Evolutionary conservation across 2,113 vertebrate species (phyloP), one percentile per base, ranked within the genome.

Genomic region (Neopipo cinnamomea): DNA sequence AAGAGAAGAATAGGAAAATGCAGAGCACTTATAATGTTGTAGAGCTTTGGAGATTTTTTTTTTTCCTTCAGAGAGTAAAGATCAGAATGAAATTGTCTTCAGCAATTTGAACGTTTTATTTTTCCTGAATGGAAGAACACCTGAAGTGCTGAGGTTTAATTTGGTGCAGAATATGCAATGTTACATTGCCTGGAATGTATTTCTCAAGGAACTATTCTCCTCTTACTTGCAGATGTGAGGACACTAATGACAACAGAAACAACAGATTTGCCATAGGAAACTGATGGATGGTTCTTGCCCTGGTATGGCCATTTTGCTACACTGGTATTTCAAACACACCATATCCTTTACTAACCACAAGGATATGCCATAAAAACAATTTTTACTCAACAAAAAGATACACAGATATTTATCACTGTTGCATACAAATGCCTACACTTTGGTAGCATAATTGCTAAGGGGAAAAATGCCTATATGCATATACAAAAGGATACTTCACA

Each of bases 61-160:
- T 66, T 41, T 85, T 59, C 63, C 33, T 74, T 94, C 56, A 68
- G 79, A 92, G 50, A 61, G 72, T 58, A 77, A 93, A 85, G 77
- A 94, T 66, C 71, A 77, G 31, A 91, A 91, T 41, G 37, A 95
- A 95, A 96, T 88, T 90, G 42, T 83, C 65, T 86, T 72, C 31
- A 62, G 46, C 41, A 92, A 94, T 94, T 88, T 88, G 41, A 79
- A 89, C 70, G 71, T 50, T 95, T 86, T 81, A 4, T 85, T 89
- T 92, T 75, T 74, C 35, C 58, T 85, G 85, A 94, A 82, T 72
- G 56, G 49, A 85, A 61, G 50, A 96, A 85, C 27, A 91, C 30
- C 67, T 71, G 61, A 92, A 91, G 52, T 75, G 52, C n/a, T 65
- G 52, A 75, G 35, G 41, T 81, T 28, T 84, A 86, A 88, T 93